These are phyloP conservation scores for Drosophila mayaguana DNA, from an alignment of 2,888 invertebrate species.

Conservation along the genomic window DNA sequence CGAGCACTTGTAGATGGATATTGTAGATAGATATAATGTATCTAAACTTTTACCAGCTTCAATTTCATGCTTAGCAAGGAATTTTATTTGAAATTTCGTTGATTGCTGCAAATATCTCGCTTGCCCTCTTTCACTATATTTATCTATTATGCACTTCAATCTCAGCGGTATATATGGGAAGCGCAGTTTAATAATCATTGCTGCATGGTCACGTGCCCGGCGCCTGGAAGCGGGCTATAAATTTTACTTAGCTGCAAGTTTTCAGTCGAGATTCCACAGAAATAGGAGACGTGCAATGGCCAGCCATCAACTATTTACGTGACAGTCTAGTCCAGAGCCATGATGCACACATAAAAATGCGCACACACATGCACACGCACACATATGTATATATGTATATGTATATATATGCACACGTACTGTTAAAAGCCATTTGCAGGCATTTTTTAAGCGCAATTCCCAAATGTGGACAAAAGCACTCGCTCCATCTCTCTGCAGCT, in stretches of 20 bases:
- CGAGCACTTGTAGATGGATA: background rate
- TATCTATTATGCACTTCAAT: constrained; percentile 26
- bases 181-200: constrained; percentile 29
- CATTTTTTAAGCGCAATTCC: constrained; percentile 52
- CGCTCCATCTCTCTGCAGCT: background rate
- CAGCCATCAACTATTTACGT: constrained; percentile 68
- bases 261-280: constrained; percentile 70
- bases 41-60: background rate
- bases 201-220: constrained; percentile 72
- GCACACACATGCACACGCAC: background rate
- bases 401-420: constrained; percentile 29
- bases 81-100: background rate
- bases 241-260: constrained; percentile 75
- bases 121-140: background rate
- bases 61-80: background rate
- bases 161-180: constrained; percentile 28
- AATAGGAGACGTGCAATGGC: constrained; percentile 68
- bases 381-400: background rate
- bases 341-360: constrained; percentile 20
- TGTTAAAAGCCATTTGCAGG: constrained; percentile 57
- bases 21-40: background rate
- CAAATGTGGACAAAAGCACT: constrained; percentile 45
- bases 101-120: background rate
- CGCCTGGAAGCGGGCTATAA: constrained; percentile 58
- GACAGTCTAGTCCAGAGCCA: constrained; percentile 29